A percentile compares a stretch with the other conserved stretches of the same genome.
These are phyloP conservation scores for Pogonognathellus flavescens DNA, from an alignment of 1,140 invertebrate species.

Conservation along the genomic window DNA sequence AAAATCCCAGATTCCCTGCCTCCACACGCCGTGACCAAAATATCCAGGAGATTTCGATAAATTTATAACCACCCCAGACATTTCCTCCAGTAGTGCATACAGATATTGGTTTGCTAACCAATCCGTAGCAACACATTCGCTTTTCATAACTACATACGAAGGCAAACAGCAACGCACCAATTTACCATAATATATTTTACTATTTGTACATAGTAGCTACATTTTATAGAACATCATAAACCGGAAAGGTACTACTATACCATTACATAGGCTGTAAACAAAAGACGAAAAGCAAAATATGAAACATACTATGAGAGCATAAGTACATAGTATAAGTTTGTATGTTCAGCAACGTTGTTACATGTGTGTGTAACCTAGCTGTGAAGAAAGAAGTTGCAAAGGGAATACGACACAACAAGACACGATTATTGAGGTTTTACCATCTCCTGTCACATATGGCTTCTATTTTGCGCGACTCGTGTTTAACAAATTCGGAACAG, in stretches of 20 bases:
- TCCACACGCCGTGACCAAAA: constrained; percentile 49
- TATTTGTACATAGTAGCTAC: background rate
- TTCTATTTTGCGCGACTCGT: constrained; percentile 51
- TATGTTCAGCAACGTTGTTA: background rate
- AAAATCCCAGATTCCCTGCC: constrained; percentile 13
- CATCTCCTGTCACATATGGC: constrained; percentile 47
- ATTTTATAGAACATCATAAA: background rate
- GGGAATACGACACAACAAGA: constrained; percentile 40
- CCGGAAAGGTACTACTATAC: background rate
- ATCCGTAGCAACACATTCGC: background rate
- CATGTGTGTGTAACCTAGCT: background rate
- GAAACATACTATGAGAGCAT: background rate
- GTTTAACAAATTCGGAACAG: constrained; percentile 54
- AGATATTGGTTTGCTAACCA: background rate
- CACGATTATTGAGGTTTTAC: constrained; percentile 39
- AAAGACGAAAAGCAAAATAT: background rate
- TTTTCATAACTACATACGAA: background rate
- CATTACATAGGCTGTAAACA: background rate
- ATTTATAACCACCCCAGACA: constrained; percentile 35
- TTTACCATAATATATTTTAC: too few species aligned
- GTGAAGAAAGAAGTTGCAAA: constrained; percentile 14
- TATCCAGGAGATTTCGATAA: constrained; percentile 33
- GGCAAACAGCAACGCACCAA: background rate
- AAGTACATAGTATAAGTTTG: too few species aligned
- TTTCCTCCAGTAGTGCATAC: background rate